phyloP scores from a whole-genome alignment of 1,140 invertebrate species.

The Drosophila nasuta region DNA sequence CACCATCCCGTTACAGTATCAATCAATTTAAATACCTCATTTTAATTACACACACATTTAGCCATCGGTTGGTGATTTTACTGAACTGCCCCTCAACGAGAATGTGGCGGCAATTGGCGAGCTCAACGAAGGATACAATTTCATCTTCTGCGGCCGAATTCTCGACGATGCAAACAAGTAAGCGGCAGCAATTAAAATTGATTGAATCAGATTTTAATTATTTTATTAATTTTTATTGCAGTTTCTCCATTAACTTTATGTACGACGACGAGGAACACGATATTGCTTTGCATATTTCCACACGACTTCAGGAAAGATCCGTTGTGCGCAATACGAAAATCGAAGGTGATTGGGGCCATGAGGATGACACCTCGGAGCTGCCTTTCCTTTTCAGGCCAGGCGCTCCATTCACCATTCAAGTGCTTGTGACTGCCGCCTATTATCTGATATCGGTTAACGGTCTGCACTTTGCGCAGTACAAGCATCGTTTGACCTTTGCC shows the following conservation, averaged over 20 bases:
- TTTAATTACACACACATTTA: constrained; percentile 6
- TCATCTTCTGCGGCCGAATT: constrained; percentile 66
- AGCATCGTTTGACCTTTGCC: constrained; percentile 87
- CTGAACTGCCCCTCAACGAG: neutral
- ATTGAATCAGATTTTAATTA: neutral
- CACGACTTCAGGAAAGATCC: constrained; percentile 88
- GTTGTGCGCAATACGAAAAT: constrained; percentile 90
- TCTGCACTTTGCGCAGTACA: constrained; percentile 89
- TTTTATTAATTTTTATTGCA: constrained; percentile 54
- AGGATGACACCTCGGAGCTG: constrained; percentile 88
- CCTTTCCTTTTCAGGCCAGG: constrained; percentile 83
- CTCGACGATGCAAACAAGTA: constrained; percentile 70
- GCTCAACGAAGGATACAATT: constrained; percentile 69
- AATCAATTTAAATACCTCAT: neutral
- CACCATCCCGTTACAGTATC: neutral
- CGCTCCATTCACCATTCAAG: constrained; percentile 83
- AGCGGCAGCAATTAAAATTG: neutral
- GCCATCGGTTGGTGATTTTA: neutral
- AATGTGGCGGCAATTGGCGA: constrained; percentile 40
- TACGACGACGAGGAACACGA: constrained; percentile 86
- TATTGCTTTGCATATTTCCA: constrained; percentile 92
- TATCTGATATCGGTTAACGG: constrained; percentile 89
- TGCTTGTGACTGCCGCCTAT: constrained; percentile 84
- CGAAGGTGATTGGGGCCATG: constrained; percentile 88
- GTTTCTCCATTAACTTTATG: constrained; percentile 88